Evolutionary conservation across 2,888 invertebrate genomes (phyloP).

Genomic region (Himalopsyche anomala): DNA sequence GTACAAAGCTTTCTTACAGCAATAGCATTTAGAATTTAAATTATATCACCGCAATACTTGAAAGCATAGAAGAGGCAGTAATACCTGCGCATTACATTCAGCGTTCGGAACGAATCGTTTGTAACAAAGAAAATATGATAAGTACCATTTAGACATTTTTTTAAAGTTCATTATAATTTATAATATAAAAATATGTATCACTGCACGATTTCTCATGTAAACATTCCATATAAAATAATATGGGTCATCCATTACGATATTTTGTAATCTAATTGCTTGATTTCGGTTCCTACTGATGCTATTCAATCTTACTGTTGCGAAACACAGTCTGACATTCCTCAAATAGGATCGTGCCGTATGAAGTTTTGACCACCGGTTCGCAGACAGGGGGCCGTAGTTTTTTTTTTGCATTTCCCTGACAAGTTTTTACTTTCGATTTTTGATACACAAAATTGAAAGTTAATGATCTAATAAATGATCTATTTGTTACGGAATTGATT

Average conservation of each 20-base stretch:
- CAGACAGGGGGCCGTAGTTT: neutral
- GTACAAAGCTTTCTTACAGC: too few relatives aligned
- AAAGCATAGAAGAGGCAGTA: neutral
- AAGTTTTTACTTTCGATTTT: too few relatives aligned
- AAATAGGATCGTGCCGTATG: neutral
- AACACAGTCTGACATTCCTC: constrained; percentile 53
- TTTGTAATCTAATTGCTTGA: constrained; percentile 50
- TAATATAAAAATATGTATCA: neutral
- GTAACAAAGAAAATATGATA: neutral
- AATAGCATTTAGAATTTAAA: too few relatives aligned
- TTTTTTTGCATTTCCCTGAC: too few relatives aligned
- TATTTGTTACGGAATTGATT: too few relatives aligned
- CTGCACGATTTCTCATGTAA: constrained; percentile 37
- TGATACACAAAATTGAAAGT: too few relatives aligned
- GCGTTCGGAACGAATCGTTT: neutral
- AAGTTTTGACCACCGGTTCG: neutral
- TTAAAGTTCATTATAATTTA: constrained; percentile 26
- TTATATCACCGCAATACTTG: too few relatives aligned
- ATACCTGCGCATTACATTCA: neutral
- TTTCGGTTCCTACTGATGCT: constrained; percentile 49
- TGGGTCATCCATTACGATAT: constrained; percentile 46
- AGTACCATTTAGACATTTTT: constrained; percentile 24
- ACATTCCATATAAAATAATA: constrained; percentile 23
- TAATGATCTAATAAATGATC: too few relatives aligned
- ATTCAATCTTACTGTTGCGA: constrained; percentile 49